Evolutionary conservation across 1,140 invertebrate species (phyloP), one percentile per base, ranked within the genome.

Genomic region (Trichoplusia ni): DNA sequence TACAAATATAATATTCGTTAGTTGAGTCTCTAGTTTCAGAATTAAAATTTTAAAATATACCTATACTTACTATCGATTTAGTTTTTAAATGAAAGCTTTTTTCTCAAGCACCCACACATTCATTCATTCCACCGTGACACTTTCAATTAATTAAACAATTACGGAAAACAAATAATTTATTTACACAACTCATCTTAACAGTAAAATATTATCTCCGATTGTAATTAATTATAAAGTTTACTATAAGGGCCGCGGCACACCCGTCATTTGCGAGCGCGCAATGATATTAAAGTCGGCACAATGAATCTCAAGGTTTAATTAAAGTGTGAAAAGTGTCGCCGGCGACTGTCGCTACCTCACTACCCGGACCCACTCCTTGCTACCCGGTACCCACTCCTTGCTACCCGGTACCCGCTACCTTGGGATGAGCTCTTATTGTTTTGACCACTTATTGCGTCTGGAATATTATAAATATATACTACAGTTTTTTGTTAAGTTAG

Each of bases 301-400:
- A 80, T 77, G 73, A 75, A 77, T 80, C 73, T 75, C 64, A 68
- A 77, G 63, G 72, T 80, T 80, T 80, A 80, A 80, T 80, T 80
- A 80, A 80, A 80, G 69, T 40, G 54, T 25, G 60, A 58, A 62
- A 68, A 69, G 64, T 66, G 60, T 72, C 61, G 58, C 56, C 56
- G 46, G 58, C 42, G n/a, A 16, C 44, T 47, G 44, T 25, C 42
- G 18, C 14, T 56, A 33, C 21, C 29, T 8, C 19, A n/a, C n/a
- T n/a, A n/a, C n/a, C n/a, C n/a, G n/a, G n/a, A n/a, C n/a, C n/a
- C n/a, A n/a, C n/a, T n/a, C n/a, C n/a, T n/a, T n/a, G n/a, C n/a
- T n/a, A n/a, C n/a, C n/a, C n/a, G n/a, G n/a, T n/a, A n/a, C n/a
- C n/a, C n/a, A n/a, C n/a, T n/a, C n/a, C n/a, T n/a, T n/a, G n/a